Evolutionary conservation across 2,888 invertebrate species (phyloP).

Genomic region (Apamea anceps): DNA sequence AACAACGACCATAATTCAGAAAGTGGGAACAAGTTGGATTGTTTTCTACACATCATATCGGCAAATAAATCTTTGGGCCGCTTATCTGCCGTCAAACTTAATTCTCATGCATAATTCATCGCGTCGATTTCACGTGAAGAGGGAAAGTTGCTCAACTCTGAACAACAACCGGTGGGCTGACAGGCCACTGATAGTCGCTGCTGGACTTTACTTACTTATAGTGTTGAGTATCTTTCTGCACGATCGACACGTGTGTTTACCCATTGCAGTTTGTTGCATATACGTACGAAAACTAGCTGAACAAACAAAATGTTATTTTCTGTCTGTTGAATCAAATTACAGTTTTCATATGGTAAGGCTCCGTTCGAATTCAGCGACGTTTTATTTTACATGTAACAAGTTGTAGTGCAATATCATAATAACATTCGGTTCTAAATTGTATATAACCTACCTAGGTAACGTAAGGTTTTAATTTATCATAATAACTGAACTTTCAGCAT

Average conservation of each 20-base stretch:
- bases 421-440: background rate
- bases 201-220: conserved; percentile 52
- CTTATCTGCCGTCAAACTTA: conserved; percentile 90
- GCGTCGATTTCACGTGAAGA: conserved; percentile 84
- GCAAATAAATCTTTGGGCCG: conserved; percentile 88
- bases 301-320: conserved; percentile 18
- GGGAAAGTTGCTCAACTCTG: conserved; percentile 81
- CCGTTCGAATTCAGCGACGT: background rate
- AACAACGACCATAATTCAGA: conserved; percentile 88
- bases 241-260: conserved; percentile 28
- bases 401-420: background rate
- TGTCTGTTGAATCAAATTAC: conserved; percentile 39
- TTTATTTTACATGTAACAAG: conserved; percentile 1
- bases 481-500: background rate
- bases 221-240: conserved; percentile 28
- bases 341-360: background rate
- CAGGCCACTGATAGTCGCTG: conserved; percentile 70
- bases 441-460: background rate
- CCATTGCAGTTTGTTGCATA: conserved; percentile 36
- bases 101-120: conserved; percentile 90
- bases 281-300: background rate
- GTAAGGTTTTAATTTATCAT: background rate
- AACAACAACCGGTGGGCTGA: conserved; percentile 73
- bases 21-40: conserved; percentile 88
- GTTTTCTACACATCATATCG: conserved; percentile 90